Conservation (phyloP, 2,888 invertebrate genomes). For the Coleophora flavipennella region DNA sequence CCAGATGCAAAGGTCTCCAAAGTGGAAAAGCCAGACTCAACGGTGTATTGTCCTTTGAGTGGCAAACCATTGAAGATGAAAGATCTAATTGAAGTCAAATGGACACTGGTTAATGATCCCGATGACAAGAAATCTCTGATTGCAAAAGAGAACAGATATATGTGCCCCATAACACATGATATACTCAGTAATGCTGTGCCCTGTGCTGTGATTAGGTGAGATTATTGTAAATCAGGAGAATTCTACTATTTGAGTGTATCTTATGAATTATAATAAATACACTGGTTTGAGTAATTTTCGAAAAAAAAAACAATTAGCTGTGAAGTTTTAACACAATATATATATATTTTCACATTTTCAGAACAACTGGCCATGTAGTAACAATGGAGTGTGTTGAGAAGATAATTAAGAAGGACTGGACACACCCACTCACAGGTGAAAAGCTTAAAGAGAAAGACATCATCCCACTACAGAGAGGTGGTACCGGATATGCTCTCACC, state of each 20-base stretch:
- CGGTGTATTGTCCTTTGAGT: constrained; percentile 58
- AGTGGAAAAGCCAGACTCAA: constrained; percentile 52
- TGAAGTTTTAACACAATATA: no score
- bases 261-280: no score
- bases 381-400: constrained; percentile 98
- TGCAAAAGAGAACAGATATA: constrained; percentile 92
- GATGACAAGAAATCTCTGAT: constrained; percentile 90
- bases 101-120: constrained; percentile 91
- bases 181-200: constrained; percentile 95
- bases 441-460: constrained; percentile 92
- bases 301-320: no score
- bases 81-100: constrained; percentile 93
- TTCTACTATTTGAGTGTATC: no score
- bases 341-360: constrained; percentile 19
- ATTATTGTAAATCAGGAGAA: background rate
- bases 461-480: constrained; percentile 93
- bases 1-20: constrained; percentile 84
- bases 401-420: constrained; percentile 96
- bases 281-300: no score
- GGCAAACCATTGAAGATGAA: constrained; percentile 89
- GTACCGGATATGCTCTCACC: constrained; percentile 93
- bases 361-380: constrained; percentile 91
- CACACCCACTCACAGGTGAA: constrained; percentile 91
- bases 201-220: constrained; percentile 86
- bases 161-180: constrained; percentile 98